A percentile compares a stretch with the other conserved stretches of the same genome.
Evolutionary conservation across 2,797 vertebrate species (phyloP).

Genomic region (Lithobates sylvaticus): DNA sequence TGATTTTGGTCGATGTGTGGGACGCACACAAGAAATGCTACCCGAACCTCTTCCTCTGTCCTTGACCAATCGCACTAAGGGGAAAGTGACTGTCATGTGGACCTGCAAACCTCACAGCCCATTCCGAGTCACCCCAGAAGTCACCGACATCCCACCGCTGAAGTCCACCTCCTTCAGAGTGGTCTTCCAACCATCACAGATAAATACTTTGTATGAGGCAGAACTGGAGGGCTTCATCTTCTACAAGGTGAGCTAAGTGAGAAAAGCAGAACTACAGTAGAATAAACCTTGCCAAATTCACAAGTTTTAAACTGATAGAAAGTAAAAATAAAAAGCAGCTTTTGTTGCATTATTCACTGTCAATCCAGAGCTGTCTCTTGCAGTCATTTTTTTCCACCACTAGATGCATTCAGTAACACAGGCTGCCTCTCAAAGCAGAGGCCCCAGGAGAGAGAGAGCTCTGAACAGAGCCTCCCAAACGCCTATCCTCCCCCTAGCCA

Average conservation of each 20-base stretch:
- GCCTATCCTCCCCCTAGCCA: no score
- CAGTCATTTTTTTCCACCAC: no score
- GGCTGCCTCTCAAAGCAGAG: no score
- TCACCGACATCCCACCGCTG: slow-evolving; percentile 82
- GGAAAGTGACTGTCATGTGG: slow-evolving; percentile 86
- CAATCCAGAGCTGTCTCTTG: no score
- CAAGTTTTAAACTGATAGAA: neutral
- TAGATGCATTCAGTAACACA: no score
- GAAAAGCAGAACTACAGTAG: no score
- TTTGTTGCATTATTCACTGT: no score
- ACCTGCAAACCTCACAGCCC: slow-evolving; percentile 74
- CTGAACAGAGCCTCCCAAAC: no score
- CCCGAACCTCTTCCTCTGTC: slow-evolving; percentile 72
- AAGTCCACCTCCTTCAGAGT: slow-evolving; percentile 86
- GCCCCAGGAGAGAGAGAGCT: no score
- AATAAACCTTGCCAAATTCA: no score
- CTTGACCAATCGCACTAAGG: slow-evolving; percentile 86
- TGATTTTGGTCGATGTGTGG: slow-evolving; percentile 80
- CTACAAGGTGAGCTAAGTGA: slow-evolving; percentile 79
- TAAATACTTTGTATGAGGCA: slow-evolving; percentile 79
- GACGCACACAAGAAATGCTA: slow-evolving; percentile 50
- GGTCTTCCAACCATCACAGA: slow-evolving; percentile 79
- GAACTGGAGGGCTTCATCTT: slow-evolving; percentile 91
- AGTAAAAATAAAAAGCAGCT: no score
- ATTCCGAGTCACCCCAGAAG: slow-evolving; percentile 82